Conservation (phyloP, 2,888 invertebrate genomes). For the Melinaea marsaeus region DNA sequence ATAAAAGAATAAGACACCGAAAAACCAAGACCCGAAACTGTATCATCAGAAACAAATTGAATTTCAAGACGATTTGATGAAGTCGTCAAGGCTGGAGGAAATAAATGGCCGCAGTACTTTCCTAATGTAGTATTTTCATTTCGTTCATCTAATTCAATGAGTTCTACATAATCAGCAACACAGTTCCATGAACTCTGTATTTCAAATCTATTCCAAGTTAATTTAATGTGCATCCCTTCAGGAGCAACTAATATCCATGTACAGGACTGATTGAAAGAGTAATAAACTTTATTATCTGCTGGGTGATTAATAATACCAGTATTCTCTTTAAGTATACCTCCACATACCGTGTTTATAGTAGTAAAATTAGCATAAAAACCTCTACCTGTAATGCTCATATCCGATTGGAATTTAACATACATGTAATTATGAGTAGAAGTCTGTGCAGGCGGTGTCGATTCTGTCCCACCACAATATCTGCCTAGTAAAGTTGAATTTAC, state of each 20-base stretch:
- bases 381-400: constrained; percentile 72
- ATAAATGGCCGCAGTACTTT: constrained; percentile 83
- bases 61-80: constrained; percentile 83
- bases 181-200: constrained; percentile 81
- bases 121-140: constrained; percentile 48
- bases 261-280: constrained; percentile 76
- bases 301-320: constrained; percentile 84
- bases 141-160: constrained; percentile 79
- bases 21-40: constrained; percentile 81
- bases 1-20: constrained; percentile 81
- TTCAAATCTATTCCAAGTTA: constrained; percentile 85
- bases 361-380: constrained; percentile 89
- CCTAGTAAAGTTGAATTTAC: constrained; percentile 81
- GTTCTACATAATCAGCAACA: constrained; percentile 81
- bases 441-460: constrained; percentile 74
- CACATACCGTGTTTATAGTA: constrained; percentile 83
- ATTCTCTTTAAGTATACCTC: constrained; percentile 81
- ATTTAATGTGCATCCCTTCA: constrained; percentile 80
- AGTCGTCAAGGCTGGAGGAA: constrained; percentile 83
- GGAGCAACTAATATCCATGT: constrained; percentile 88
- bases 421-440: constrained; percentile 86
- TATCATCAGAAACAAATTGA: constrained; percentile 80
- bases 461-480: constrained; percentile 80
- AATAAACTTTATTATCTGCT: constrained; percentile 40
- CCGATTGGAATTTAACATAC: constrained; percentile 82